phyloP scores from a whole-genome alignment of 1,140 invertebrate species.

The Drosophila simulans region DNA sequence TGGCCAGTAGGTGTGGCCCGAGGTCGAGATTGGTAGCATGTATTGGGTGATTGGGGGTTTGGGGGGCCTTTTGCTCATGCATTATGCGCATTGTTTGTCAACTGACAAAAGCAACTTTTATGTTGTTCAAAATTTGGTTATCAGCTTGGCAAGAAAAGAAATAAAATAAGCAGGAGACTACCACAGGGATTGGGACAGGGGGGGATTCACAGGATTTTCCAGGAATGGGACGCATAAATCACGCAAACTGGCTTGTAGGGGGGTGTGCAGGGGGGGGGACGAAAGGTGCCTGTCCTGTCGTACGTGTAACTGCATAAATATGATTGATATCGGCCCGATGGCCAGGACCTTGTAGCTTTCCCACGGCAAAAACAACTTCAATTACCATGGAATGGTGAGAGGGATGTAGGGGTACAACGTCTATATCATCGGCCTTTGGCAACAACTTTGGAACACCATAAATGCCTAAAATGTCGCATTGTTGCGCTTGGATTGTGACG shows the following conservation, averaged over 20 bases:
- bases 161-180: slow-evolving; percentile 23
- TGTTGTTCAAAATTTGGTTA: slow-evolving; percentile 68
- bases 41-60: background rate
- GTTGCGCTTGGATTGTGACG: slow-evolving; percentile 58
- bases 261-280: background rate
- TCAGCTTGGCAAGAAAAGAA: slow-evolving; percentile 40
- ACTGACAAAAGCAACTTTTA: slow-evolving; percentile 79
- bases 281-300: slow-evolving; percentile 40
- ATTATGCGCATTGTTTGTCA: slow-evolving; percentile 80
- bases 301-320: slow-evolving; percentile 68
- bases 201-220: background rate
- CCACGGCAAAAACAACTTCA: slow-evolving; percentile 51
- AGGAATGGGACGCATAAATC: slow-evolving; percentile 33
- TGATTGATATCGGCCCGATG: slow-evolving; percentile 61
- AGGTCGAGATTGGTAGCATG: background rate
- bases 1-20: slow-evolving; percentile 38
- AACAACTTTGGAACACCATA: slow-evolving; percentile 44
- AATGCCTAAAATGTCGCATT: slow-evolving; percentile 58
- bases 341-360: slow-evolving; percentile 22
- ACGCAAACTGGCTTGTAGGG: slow-evolving; percentile 2
- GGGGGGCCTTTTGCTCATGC: slow-evolving; percentile 47
- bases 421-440: slow-evolving; percentile 48
- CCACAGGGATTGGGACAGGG: background rate
- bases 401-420: background rate
- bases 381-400: slow-evolving; percentile 38